Evolutionary conservation across 1,140 invertebrate genomes (phyloP).

Genomic region (Meteorus sp.): DNA sequence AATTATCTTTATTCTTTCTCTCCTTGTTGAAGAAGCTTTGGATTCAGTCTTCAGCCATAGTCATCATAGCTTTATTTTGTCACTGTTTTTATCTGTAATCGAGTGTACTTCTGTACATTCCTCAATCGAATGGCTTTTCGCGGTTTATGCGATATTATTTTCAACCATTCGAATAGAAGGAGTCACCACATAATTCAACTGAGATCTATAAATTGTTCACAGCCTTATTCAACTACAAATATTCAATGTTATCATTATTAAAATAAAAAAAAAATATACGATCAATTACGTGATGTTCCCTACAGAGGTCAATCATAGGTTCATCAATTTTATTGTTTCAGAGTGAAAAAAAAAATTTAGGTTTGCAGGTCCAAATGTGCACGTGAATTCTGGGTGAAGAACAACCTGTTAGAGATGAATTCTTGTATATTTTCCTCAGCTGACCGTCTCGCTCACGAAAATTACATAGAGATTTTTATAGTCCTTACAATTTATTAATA

Average conservation of each 20-base stretch:
- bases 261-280: conserved; percentile 23
- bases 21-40: conserved; percentile 16
- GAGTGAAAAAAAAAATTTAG: conserved; percentile 33
- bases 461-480: conserved; percentile 45
- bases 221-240: conserved; percentile 36
- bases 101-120: not conserved
- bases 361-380: conserved; percentile 36
- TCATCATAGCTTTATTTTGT: conserved; percentile 1
- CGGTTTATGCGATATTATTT: too few relatives aligned
- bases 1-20: not conserved
- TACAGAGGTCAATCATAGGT: not conserved
- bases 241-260: conserved; percentile 29
- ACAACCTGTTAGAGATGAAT: conserved; percentile 43
- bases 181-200: not conserved
- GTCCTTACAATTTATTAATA: conserved; percentile 38
- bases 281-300: conserved; percentile 29
- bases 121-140: not conserved
- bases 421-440: conserved; percentile 38
- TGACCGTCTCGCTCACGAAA: conserved; percentile 38
- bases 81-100: not conserved
- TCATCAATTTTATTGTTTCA: conserved; percentile 10
- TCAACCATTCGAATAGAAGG: not conserved
- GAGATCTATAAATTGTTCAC: conserved; percentile 29
- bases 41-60: conserved; percentile 18
- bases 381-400: conserved; percentile 37